Percentiles rank a stretch among this genome's conserved stretches.
Conservation (phyloP, 2,888 invertebrate species). For the Anagyrus pseudococci region DNA sequence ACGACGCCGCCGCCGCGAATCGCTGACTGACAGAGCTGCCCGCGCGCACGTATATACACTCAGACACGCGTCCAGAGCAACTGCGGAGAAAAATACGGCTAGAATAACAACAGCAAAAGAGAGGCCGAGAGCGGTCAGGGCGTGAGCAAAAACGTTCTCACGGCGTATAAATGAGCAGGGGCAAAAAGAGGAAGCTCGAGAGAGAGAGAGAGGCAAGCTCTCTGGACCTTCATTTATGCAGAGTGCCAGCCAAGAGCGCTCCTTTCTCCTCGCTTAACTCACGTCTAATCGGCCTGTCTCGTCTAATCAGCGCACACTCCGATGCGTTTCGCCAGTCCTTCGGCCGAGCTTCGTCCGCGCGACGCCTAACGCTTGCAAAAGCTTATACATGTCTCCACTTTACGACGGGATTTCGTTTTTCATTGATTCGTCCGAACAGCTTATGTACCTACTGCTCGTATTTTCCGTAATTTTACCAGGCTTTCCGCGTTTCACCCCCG, state of each 20-base stretch:
- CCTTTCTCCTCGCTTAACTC: not conserved
- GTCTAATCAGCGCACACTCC: constrained; percentile 25
- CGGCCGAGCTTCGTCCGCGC: not conserved
- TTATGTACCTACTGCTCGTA: too few relatives aligned
- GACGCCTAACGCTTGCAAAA: not conserved
- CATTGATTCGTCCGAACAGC: too few relatives aligned
- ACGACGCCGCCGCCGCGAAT: constrained; percentile 3
- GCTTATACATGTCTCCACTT: too few relatives aligned
- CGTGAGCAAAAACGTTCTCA: constrained; percentile 28
- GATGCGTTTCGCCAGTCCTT: constrained; percentile 12
- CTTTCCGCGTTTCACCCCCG: too few relatives aligned
- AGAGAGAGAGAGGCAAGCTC: not conserved
- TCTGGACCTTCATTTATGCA: too few relatives aligned
- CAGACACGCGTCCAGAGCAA: not conserved
- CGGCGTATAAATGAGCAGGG: constrained; percentile 13
- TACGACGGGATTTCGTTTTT: too few relatives aligned
- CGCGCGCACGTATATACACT: too few relatives aligned
- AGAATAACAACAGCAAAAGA: constrained; percentile 14
- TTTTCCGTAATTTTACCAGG: too few relatives aligned
- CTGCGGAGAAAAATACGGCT: constrained; percentile 15
- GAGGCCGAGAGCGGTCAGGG: not conserved
- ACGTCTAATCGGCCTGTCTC: constrained; percentile 31
- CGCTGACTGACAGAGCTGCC: constrained; percentile 24
- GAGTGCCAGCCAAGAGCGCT: not conserved
- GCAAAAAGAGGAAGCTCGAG: not conserved